Evolutionary conservation across 2,888 invertebrate species (phyloP), one percentile per base, ranked within the genome.

Genomic region (Folsomia manolachei): DNA sequence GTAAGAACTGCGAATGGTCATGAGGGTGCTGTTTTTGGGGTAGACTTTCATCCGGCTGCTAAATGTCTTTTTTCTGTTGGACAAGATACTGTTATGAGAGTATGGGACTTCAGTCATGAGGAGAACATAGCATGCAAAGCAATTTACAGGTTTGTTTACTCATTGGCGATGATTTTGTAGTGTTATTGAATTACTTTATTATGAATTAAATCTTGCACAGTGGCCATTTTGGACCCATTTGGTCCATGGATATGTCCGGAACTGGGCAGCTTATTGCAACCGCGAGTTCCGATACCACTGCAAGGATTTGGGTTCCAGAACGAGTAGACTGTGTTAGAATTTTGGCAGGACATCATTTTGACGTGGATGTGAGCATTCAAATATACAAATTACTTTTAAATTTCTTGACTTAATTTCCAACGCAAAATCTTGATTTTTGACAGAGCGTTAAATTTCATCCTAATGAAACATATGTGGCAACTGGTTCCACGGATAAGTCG

Each of bases 381-480:
- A 71, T 60, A 21, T 64, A n/a, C 21, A 56, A 61, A 56, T 63
- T 63, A 71, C 52, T 21, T 21, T 60, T 63, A 4, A 21, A 14
- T 18, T 25, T 71, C 65, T 62, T 27, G 62, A 56, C 26, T 51
- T 9, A 51, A 51, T 51, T 19, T 27, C 39, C 62, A 72, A 21
- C 18, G 21, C 25, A 63, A 63, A 63, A 27, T 27, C 51, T 25
- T n/a, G 27, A 66, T 25, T 27, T 56, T 69, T 72, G 27, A 69
- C 83, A 91, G 91, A 89, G 90, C 82, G 88, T 93, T n/a, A 90
- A 90, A 82, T 95, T 97, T 85, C 97, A 97, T 85, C 94, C 95
- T 0, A 97, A 95, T 84, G 91, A 92, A 79, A 89, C 90, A 81
- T 96, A 97, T 83, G 83, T 96, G 79, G 95, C 94, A 52, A 93